These are phyloP conservation scores for Magallana nippona DNA, from an alignment of 2,888 invertebrate species.

Conservation along the genomic window DNA sequence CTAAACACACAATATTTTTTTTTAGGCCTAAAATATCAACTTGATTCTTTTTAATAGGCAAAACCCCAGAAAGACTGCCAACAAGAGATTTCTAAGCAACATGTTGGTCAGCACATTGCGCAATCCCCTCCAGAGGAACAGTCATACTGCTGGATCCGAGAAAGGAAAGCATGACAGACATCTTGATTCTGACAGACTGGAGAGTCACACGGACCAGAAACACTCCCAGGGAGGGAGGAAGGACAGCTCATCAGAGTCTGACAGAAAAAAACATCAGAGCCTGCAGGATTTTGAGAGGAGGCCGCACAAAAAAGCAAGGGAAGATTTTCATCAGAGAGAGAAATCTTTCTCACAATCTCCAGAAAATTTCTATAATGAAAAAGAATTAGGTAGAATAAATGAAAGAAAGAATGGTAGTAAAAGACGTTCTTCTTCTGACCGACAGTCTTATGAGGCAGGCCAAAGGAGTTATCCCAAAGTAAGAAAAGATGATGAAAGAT, in stretches of 20 bases:
- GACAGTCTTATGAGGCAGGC: background rate
- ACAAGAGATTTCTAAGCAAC: constrained; percentile 75
- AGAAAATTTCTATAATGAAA: background rate
- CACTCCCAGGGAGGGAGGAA: background rate
- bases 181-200: background rate
- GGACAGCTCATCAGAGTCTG: background rate
- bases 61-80: constrained; percentile 67
- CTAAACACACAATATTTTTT: too few relatives aligned
- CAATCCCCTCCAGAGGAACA: constrained; percentile 52
- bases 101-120: constrained; percentile 73
- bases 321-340: background rate
- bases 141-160: background rate
- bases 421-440: background rate
- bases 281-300: too few relatives aligned
- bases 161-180: background rate
- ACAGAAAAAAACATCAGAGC: too few relatives aligned
- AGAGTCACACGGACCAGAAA: background rate
- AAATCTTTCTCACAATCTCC: background rate
- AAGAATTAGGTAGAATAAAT: background rate
- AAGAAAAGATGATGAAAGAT: too few relatives aligned
- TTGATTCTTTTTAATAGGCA: constrained; percentile 63
- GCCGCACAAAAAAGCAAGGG: background rate
- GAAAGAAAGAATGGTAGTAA: background rate
- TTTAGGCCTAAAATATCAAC: too few relatives aligned
- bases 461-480: too few relatives aligned